These are phyloP conservation scores for Bombus balteatus DNA, from an alignment of 1,140 invertebrate species.

Conservation along the genomic window DNA sequence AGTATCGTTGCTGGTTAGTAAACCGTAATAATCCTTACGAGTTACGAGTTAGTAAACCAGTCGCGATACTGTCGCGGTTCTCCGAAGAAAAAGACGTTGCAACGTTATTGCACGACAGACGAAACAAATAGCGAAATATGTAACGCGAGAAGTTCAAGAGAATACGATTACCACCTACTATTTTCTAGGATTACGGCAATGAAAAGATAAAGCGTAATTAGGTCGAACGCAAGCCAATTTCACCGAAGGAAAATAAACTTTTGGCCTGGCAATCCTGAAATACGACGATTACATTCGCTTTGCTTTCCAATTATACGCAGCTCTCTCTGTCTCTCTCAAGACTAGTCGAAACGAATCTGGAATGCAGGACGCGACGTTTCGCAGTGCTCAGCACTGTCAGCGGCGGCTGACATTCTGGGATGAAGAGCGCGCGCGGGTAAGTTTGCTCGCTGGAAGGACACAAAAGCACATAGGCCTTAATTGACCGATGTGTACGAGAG, in stretches of 20 bases:
- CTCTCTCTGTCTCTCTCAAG: neutral
- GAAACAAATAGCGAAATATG: no score
- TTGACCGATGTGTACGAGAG: constrained; percentile 55
- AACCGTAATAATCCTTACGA: no score
- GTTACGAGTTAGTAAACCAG: no score
- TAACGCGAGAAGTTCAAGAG: no score
- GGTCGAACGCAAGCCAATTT: neutral
- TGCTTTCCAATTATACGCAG: neutral
- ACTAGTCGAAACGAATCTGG: constrained; percentile 21
- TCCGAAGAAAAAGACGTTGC: no score
- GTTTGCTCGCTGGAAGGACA: constrained; percentile 59
- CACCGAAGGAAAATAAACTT: neutral
- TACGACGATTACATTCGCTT: constrained; percentile 11
- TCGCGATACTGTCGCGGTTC: no score
- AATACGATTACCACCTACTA: no score
- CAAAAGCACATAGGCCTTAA: constrained; percentile 67
- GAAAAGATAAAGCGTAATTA: no score
- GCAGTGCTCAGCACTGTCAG: constrained; percentile 3
- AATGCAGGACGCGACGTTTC: constrained; percentile 1
- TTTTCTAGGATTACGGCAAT: no score
- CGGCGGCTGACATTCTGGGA: constrained; percentile 21
- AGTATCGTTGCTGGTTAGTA: no score
- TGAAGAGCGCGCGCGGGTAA: constrained; percentile 3
- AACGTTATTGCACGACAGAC: no score
- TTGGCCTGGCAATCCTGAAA: neutral